Percentiles rank a stretch among this genome's conserved stretches.
Evolutionary conservation across 2,888 invertebrate species (phyloP).

Genomic region (Plusia festucae): DNA sequence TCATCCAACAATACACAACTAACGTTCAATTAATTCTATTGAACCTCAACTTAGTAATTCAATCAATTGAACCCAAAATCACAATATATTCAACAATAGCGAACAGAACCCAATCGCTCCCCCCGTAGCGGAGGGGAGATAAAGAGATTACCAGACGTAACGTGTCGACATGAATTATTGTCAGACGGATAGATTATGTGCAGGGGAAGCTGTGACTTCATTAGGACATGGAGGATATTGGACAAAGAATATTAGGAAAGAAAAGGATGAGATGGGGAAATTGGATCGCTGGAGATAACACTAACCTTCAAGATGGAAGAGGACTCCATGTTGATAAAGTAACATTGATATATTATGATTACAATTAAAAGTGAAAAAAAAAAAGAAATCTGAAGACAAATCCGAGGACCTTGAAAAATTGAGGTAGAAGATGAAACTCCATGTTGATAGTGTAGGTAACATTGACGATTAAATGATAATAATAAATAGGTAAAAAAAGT

Average conservation of each 20-base stretch:
- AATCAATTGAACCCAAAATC: slow-evolving; percentile 32
- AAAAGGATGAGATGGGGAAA: too few species aligned
- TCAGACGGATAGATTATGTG: slow-evolving; percentile 61
- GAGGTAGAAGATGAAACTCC: too few species aligned
- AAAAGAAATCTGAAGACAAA: too few species aligned
- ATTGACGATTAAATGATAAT: too few species aligned
- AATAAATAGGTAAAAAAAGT: too few species aligned
- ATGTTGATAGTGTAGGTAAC: too few species aligned
- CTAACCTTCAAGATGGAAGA: too few species aligned
- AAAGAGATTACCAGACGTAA: slow-evolving; percentile 69
- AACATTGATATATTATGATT: too few species aligned
- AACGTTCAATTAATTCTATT: slow-evolving; percentile 24
- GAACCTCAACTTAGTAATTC: slow-evolving; percentile 28
- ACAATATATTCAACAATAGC: slow-evolving; percentile 43
- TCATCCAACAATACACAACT: background rate
- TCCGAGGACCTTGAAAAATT: too few species aligned
- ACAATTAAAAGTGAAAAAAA: too few species aligned
- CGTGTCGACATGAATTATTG: slow-evolving; percentile 76
- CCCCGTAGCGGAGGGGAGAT: slow-evolving; percentile 55
- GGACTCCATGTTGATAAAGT: too few species aligned
- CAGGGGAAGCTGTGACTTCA: slow-evolving; percentile 29
- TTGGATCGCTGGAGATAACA: too few species aligned
- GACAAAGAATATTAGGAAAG: background rate
- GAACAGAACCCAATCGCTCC: slow-evolving; percentile 24
- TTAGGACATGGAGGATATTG: background rate